These are phyloP conservation scores for Emydura subglobosa DNA, from an alignment of 2,113 vertebrate species.

Conservation along the genomic window DNA sequence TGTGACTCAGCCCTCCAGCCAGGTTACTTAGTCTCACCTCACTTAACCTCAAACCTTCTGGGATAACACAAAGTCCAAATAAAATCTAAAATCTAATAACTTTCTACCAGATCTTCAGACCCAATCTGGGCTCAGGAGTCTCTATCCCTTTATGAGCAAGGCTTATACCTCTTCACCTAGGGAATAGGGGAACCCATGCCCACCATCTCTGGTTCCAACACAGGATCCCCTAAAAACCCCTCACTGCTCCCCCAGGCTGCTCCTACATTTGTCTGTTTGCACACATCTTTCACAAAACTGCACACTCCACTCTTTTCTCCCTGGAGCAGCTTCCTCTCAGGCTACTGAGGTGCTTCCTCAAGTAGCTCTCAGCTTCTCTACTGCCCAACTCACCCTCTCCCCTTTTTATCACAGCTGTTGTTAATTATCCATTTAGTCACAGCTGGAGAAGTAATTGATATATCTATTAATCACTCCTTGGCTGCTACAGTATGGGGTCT, in stretches of 20 bases:
- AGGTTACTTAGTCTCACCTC: neutral
- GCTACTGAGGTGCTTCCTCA: neutral
- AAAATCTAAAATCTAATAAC: neutral
- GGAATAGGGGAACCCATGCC: neutral
- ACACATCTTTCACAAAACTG: neutral
- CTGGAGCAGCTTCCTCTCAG: neutral
- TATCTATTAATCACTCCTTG: neutral
- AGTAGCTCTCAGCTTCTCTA: neutral
- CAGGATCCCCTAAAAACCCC: neutral
- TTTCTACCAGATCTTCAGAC: neutral
- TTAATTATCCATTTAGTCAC: neutral
- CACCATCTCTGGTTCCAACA: neutral
- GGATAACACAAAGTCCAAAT: neutral
- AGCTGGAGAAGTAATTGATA: neutral
- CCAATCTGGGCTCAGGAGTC: neutral
- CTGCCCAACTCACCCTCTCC: neutral
- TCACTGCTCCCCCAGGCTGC: neutral
- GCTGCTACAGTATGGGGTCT: neutral
- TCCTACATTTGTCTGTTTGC: neutral
- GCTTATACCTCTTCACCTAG: neutral
- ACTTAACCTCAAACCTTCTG: neutral
- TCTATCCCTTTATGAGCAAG: neutral
- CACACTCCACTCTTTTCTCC: neutral
- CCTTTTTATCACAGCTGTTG: neutral
- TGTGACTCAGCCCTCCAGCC: neutral